A percentile compares a stretch with the other conserved stretches of the same genome.
Evolutionary conservation across 2,888 invertebrate genomes (phyloP).

Genomic region (Biston betularia): DNA sequence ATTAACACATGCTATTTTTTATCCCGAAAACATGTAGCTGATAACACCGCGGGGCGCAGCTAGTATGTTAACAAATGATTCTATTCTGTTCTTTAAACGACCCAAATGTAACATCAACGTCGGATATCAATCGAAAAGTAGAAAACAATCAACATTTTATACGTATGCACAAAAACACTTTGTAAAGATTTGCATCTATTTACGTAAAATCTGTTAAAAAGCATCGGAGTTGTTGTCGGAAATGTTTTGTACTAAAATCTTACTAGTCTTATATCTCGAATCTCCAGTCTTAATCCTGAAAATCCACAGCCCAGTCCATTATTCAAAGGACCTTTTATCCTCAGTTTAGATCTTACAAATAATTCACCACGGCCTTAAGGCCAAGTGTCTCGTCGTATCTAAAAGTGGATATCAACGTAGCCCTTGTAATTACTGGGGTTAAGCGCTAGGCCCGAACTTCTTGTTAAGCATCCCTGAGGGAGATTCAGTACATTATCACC

Average conservation of each 20-base stretch:
- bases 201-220: too few relatives aligned
- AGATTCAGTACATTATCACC: slow-evolving; percentile 74
- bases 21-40: too few relatives aligned
- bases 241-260: not conserved
- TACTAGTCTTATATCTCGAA: not conserved
- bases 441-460: slow-evolving; percentile 76
- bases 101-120: too few relatives aligned
- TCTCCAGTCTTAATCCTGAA: not conserved
- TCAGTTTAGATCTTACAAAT: slow-evolving; percentile 43
- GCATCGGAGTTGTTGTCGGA: too few relatives aligned
- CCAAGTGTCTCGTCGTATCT: slow-evolving; percentile 50
- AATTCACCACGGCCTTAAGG: slow-evolving; percentile 55
- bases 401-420: slow-evolving; percentile 64
- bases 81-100: too few relatives aligned
- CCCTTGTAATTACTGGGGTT: slow-evolving; percentile 80
- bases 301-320: slow-evolving; percentile 7
- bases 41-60: too few relatives aligned
- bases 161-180: too few relatives aligned
- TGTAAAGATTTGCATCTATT: too few relatives aligned
- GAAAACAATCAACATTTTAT: too few relatives aligned
- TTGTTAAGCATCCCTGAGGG: slow-evolving; percentile 77
- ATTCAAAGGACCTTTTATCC: slow-evolving; percentile 30
- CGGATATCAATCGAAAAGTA: too few relatives aligned
- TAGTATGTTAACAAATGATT: too few relatives aligned
- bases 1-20: too few relatives aligned